These are phyloP conservation scores for Meiosimyza decipiens DNA, from an alignment of 2,888 invertebrate genomes.

Conservation along the genomic window DNA sequence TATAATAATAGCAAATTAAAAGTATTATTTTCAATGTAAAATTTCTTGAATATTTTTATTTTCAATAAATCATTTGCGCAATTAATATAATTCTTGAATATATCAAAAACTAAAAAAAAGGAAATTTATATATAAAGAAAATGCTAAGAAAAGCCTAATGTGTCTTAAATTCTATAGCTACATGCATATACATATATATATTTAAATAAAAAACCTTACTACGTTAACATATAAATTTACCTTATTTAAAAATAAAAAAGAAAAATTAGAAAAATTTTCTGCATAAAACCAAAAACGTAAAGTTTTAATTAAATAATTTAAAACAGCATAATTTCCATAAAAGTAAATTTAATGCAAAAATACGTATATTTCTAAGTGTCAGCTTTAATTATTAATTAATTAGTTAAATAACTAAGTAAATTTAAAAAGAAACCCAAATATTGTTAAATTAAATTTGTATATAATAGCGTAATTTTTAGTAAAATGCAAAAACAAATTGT, in stretches of 20 bases:
- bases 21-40: background rate
- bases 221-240: constrained; percentile 24
- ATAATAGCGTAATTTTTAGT: constrained; percentile 1
- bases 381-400: constrained; percentile 63
- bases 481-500: background rate
- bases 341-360: constrained; percentile 36
- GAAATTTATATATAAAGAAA: constrained; percentile 41
- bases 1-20: background rate
- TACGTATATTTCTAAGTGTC: constrained; percentile 62
- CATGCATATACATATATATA: constrained; percentile 52
- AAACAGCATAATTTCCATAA: constrained; percentile 29
- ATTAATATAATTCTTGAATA: constrained; percentile 39
- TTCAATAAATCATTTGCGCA: constrained; percentile 38
- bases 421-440: constrained; percentile 35
- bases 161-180: constrained; percentile 66
- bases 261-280: constrained; percentile 2
- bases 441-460: constrained; percentile 25
- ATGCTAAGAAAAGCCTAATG: constrained; percentile 65
- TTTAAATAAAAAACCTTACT: background rate
- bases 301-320: constrained; percentile 18
- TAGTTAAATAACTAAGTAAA: constrained; percentile 29
- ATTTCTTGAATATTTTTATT: constrained; percentile 5
- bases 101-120: constrained; percentile 41
- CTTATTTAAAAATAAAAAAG: constrained; percentile 4
- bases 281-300: background rate